Conservation (phyloP, 2,113 vertebrate genomes). For the Oceanodroma tethys region DNA sequence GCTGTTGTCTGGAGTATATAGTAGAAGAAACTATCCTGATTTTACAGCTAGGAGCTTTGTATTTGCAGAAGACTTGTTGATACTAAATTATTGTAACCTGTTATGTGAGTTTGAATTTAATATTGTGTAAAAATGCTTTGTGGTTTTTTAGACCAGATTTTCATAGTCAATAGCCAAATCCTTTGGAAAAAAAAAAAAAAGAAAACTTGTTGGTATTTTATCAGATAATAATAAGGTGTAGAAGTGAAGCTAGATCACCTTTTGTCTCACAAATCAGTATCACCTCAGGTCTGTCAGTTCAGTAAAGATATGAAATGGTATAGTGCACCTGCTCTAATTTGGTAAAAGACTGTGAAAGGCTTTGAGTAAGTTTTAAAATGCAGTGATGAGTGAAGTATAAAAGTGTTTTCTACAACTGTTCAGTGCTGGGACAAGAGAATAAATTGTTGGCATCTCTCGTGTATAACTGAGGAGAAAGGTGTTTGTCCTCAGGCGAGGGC, state of each 20-base stretch:
- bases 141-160: not conserved
- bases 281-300: no score
- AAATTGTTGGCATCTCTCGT: not conserved
- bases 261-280: not conserved
- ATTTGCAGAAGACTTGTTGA: not conserved
- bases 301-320: no score
- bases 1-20: not conserved
- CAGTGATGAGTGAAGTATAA: not conserved
- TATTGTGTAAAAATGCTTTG: not conserved
- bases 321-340: not conserved
- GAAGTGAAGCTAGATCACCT: not conserved
- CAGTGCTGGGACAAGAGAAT: not conserved
- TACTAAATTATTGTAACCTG: not conserved
- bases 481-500: not conserved
- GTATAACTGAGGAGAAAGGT: not conserved
- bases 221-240: not conserved
- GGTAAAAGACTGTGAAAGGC: not conserved
- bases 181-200: no score
- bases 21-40: not conserved
- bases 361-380: not conserved
- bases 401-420: not conserved
- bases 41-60: not conserved
- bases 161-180: not conserved
- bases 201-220: not conserved
- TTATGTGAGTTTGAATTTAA: not conserved